Percentiles rank a stretch among this genome's conserved stretches.
Evolutionary conservation across 2,888 invertebrate species (phyloP).

Genomic region (Drosophila fungiperda): DNA sequence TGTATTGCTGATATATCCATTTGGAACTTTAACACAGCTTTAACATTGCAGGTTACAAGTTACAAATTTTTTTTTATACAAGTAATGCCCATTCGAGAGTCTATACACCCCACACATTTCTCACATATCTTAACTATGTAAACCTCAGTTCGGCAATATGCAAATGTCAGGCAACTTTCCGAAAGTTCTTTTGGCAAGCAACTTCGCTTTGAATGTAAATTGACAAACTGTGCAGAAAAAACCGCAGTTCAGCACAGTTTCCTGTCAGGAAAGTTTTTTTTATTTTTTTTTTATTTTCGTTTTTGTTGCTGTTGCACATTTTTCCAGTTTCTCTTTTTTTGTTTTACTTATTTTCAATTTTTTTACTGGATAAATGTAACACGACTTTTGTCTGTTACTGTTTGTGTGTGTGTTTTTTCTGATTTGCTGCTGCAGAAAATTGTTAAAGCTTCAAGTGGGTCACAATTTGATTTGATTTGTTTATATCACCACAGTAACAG

Average conservation of each 20-base stretch:
- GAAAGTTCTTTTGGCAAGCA: constrained; percentile 39
- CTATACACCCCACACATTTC: constrained; percentile 15
- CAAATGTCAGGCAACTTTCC: constrained; percentile 51
- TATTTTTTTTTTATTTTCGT: too few species aligned
- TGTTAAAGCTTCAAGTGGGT: constrained; percentile 67
- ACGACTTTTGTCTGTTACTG: constrained; percentile 48
- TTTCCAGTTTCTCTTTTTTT: constrained; percentile 14
- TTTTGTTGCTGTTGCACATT: constrained; percentile 6
- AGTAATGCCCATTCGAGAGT: not conserved
- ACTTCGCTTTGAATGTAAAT: constrained; percentile 40
- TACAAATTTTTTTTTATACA: not conserved
- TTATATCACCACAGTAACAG: constrained; percentile 60
- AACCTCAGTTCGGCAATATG: constrained; percentile 38
- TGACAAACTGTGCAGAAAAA: constrained; percentile 39
- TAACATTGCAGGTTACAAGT: not conserved
- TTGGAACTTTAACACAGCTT: not conserved
- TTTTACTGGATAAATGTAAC: constrained; percentile 18
- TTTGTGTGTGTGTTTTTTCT: constrained; percentile 18
- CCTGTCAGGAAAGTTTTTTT: constrained; percentile 12
- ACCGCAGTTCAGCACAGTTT: constrained; percentile 36
- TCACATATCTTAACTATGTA: not conserved
- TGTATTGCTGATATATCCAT: not conserved
- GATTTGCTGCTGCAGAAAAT: constrained; percentile 43
- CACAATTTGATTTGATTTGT: constrained; percentile 74
- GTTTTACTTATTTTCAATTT: constrained; percentile 9